phyloP scores from a whole-genome alignment of 2,888 invertebrate genomes.

The Mimumesa dahlbomi region DNA sequence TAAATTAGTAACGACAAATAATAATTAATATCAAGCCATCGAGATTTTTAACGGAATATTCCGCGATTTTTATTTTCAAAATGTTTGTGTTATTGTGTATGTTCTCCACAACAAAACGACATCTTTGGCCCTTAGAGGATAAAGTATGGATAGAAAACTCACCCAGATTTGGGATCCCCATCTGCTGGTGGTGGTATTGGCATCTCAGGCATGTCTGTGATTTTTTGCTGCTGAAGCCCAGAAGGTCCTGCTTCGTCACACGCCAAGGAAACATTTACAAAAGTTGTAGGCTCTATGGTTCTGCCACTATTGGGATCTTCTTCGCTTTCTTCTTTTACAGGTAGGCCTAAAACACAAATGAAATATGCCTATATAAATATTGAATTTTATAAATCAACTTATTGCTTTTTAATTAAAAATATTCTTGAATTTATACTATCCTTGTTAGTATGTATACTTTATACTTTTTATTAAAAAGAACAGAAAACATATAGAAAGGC shows the following conservation, averaged over 20 bases:
- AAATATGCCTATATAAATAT: background rate
- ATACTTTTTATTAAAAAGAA: too few species aligned
- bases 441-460: too few species aligned
- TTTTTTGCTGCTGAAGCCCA: conserved; percentile 78
- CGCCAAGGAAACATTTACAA: conserved; percentile 77
- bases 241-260: conserved; percentile 80
- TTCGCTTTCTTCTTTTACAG: conserved; percentile 78
- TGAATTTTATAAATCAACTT: too few species aligned
- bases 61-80: background rate
- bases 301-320: conserved; percentile 73
- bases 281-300: conserved; percentile 76
- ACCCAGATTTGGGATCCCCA: conserved; percentile 79
- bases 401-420: too few species aligned
- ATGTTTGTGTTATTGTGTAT: conserved; percentile 66
- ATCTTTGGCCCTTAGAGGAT: conserved; percentile 74
- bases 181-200: conserved; percentile 72
- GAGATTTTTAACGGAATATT: background rate
- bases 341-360: conserved; percentile 68
- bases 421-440: too few species aligned
- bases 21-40: too few species aligned
- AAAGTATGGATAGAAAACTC: conserved; percentile 71
- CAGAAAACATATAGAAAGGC: too few species aligned
- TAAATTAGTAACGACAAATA: too few species aligned
- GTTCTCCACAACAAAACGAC: conserved; percentile 75
- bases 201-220: conserved; percentile 76